Evolutionary conservation across 1,140 invertebrate species (phyloP).

Genomic region (Panagrolaimus sp.): DNA sequence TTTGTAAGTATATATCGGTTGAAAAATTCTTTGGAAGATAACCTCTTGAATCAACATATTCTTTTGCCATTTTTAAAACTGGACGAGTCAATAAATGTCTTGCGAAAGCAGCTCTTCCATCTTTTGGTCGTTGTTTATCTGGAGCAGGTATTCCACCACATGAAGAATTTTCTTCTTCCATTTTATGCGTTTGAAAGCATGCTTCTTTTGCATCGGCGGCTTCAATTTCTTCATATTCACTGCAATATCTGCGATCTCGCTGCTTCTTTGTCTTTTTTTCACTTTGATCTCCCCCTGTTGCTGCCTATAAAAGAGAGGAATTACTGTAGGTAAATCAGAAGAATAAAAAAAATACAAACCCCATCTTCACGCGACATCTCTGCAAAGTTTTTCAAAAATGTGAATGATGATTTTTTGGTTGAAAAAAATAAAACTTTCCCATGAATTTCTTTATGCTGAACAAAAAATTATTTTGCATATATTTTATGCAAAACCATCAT

Average conservation of each 20-base stretch:
- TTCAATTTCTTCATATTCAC: constrained; percentile 9
- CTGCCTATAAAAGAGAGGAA: too few species aligned
- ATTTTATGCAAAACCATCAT: too few species aligned
- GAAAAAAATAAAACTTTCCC: too few species aligned
- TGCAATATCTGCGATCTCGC: background rate
- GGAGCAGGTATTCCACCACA: background rate
- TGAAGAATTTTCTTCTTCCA: background rate
- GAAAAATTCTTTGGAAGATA: constrained; percentile 11
- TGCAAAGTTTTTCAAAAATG: too few species aligned
- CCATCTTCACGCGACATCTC: too few species aligned
- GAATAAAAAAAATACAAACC: too few species aligned
- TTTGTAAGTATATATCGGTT: background rate
- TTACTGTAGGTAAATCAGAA: too few species aligned
- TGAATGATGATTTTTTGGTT: too few species aligned
- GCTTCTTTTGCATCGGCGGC: background rate
- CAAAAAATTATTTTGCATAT: too few species aligned
- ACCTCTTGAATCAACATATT: background rate
- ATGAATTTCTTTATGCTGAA: too few species aligned
- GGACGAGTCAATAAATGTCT: background rate
- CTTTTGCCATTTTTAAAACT: background rate
- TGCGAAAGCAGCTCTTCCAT: constrained; percentile 2
- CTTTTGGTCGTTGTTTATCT: background rate
- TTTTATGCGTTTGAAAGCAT: constrained; percentile 9
- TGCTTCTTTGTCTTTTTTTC: too few species aligned
- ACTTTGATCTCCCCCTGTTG: too few species aligned